Percentiles rank a stretch among this genome's conserved stretches.
Conservation (phyloP, 2,888 invertebrate species). For the Cepaea hortensis region DNA sequence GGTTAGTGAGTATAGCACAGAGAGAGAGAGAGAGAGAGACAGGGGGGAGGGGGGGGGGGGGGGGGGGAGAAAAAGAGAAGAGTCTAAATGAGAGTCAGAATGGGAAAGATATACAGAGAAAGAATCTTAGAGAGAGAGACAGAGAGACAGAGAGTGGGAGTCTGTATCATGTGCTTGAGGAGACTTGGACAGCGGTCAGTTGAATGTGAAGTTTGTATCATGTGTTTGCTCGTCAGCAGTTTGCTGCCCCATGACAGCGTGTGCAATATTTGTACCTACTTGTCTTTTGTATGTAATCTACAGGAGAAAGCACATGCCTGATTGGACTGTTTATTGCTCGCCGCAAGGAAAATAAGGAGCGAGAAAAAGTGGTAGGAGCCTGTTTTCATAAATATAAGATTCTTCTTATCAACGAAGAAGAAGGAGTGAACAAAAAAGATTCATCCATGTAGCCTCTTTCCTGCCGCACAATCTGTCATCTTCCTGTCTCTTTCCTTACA, state of each 20-base stretch:
- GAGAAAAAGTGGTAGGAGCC: constrained; percentile 59
- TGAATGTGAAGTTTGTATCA: too few species aligned
- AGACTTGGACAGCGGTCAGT: too few species aligned
- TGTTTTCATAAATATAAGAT: not conserved
- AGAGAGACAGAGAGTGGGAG: too few species aligned
- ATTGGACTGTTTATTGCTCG: constrained; percentile 65
- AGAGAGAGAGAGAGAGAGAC: too few species aligned
- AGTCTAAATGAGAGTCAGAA: not conserved
- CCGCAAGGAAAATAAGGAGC: constrained; percentile 61
- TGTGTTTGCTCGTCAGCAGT: too few species aligned
- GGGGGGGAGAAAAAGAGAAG: not conserved
- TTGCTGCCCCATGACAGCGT: too few species aligned
- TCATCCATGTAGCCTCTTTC: not conserved
- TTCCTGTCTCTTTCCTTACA: too few species aligned
- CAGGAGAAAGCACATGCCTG: constrained; percentile 69
- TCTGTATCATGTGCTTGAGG: too few species aligned
- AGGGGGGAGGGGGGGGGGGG: not conserved
- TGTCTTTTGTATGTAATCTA: constrained; percentile 16
- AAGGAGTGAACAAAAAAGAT: not conserved
- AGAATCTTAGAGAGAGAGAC: too few species aligned
- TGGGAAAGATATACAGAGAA: too few species aligned
- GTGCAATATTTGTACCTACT: not conserved
- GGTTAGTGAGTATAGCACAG: constrained; percentile 53
- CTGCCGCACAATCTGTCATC: too few species aligned
- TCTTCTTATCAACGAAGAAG: too few species aligned